phyloP scores from a whole-genome alignment of 2,888 invertebrate genomes.

The Nomada ruficornis region DNA sequence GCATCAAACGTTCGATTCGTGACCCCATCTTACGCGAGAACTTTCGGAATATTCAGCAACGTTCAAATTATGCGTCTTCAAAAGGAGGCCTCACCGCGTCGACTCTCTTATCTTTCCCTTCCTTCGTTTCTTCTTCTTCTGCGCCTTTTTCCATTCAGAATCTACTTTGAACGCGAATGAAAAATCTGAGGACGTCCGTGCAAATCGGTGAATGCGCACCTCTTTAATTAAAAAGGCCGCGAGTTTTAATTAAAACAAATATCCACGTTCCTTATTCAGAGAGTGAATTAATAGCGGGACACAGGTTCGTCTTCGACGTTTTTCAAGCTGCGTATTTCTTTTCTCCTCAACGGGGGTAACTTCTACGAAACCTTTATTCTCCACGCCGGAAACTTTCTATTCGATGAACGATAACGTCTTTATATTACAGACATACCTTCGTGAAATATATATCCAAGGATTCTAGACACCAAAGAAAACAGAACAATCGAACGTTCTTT shows the following conservation, averaged over 20 bases:
- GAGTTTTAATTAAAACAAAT: slow-evolving; percentile 46
- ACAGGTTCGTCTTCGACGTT: background rate
- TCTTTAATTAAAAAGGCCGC: slow-evolving; percentile 48
- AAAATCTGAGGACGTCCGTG: slow-evolving; percentile 2
- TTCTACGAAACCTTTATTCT: background rate
- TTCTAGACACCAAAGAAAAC: background rate
- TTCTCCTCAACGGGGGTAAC: background rate
- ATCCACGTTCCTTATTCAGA: slow-evolving; percentile 32
- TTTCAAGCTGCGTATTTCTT: background rate
- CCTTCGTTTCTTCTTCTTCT: background rate
- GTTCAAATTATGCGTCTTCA: slow-evolving; percentile 31
- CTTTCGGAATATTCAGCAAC: slow-evolving; percentile 12
- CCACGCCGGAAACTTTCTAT: background rate
- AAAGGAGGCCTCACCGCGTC: background rate
- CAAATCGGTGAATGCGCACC: slow-evolving; percentile 17
- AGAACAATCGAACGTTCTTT: background rate
- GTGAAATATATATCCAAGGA: too few species aligned
- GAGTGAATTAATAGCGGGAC: slow-evolving; percentile 36
- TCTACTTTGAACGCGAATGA: background rate
- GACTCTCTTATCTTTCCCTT: background rate
- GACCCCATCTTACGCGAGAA: background rate
- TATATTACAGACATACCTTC: too few species aligned
- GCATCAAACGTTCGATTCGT: slow-evolving; percentile 21
- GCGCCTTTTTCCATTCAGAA: background rate
- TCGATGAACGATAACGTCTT: background rate